Base-by-base conservation (phyloP, 1,140 invertebrate species). In the Scaptomyza pallida region DNA sequence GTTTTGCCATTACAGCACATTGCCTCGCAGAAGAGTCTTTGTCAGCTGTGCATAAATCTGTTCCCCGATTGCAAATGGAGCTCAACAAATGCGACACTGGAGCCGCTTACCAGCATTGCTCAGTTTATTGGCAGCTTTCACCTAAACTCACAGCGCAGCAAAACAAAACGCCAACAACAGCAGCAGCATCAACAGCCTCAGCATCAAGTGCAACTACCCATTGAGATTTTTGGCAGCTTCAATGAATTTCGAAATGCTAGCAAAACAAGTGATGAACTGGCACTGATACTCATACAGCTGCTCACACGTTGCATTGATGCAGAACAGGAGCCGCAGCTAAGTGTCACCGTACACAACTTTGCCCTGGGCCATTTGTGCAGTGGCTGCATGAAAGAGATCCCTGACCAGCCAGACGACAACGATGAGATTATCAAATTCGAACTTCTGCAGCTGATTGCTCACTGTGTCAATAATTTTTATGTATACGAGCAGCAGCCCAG, bases 61-160 rank as follows among this genome's bases (percentile, higher is more conserved):
- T 91, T 91, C 19, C 89, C 89, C 45, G 89, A 91, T 33, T 89
- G 89, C 62, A 83, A 74, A 40, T 91, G 89, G 89, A 82, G 76
- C 44, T 6, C 65, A 12, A 52, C 57, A 13, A 77, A 70, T 26
- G 35, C 68, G 15, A 48, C 52, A 5, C 51, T 89, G 10, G 19
- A 51, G 3, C 61, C 67, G 0, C 10, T 78, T 5, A 85, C 76
- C 41, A 78, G 50, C 35, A 64, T 78, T 37, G 37, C 65, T 9
- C 71, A 89, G 45, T 89, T 89, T 45, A 79, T 82, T 16, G 50
- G 45, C 15, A 80, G 72, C 13, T 89, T 89, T 57, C 75, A 83
- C 68, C 63, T 89, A 10, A 80, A 68, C 5, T 60, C 76, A 10
- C 81, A 77, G 19, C 72, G 62, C 30, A 80, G 51, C 26, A 78